Percentiles rank a stretch among this genome's conserved stretches.
These are phyloP conservation scores for Trichosurus vulpecula DNA, from an alignment of 2,797 vertebrate species.

Conservation along the genomic window DNA sequence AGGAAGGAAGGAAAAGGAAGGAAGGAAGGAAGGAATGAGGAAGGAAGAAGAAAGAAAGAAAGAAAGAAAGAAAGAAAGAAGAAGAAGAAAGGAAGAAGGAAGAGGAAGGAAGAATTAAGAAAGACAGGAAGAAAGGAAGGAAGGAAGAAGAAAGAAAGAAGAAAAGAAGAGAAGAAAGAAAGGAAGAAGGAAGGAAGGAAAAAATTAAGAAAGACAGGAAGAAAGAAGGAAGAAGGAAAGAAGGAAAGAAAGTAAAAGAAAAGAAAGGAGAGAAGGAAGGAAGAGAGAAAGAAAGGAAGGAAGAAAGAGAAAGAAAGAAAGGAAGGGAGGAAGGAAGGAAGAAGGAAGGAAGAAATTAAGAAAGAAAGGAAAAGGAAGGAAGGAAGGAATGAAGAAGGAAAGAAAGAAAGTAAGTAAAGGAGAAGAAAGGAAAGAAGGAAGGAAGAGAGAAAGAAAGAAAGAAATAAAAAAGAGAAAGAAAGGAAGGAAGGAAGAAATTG, in stretches of 20 bases:
- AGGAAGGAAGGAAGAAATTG: no score
- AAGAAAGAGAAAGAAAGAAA: no score
- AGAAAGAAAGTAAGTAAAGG: not conserved
- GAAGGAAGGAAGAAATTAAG: no score
- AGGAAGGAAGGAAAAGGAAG: not conserved
- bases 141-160: not conserved
- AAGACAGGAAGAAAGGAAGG: not conserved
- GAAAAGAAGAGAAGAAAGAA: not conserved
- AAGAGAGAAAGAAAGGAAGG: no score
- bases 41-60: not conserved
- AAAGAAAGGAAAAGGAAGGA: not conserved
- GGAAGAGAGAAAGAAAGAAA: no score
- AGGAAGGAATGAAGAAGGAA: not conserved
- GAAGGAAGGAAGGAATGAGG: not conserved
- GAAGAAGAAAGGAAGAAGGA: no score
- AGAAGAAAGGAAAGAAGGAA: no score
- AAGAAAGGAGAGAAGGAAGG: no score
- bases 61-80: not conserved
- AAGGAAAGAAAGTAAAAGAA: no score
- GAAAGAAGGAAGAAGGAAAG: not conserved
- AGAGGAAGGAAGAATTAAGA: no score
- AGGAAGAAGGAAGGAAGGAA: no score
- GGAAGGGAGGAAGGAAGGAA: not conserved
- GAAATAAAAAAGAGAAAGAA: not conserved
- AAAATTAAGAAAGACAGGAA: not conserved